phyloP scores from a whole-genome alignment of 2,888 invertebrate genomes.

The Petrolisthes cinctipes region DNA sequence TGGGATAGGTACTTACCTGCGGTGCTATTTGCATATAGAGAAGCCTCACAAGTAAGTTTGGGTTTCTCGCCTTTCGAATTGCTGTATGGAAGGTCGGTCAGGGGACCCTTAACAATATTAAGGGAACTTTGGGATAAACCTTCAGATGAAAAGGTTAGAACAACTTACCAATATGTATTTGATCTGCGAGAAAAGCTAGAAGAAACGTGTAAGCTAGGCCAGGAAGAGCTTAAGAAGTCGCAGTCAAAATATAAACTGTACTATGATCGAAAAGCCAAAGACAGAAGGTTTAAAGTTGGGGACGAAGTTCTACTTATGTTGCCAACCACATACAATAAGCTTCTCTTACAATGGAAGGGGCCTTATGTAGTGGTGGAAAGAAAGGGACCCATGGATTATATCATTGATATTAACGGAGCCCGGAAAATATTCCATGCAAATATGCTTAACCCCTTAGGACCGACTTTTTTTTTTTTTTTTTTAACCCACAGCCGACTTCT shows the following conservation, averaged over 20 bases:
- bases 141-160: background rate
- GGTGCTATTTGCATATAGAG: background rate
- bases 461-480: no score
- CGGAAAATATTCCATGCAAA: slow-evolving; percentile 2
- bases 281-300: background rate
- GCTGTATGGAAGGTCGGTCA: background rate
- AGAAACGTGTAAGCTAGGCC: background rate
- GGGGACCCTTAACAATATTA: background rate
- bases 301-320: background rate
- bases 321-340: background rate
- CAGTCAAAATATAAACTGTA: background rate
- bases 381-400: background rate
- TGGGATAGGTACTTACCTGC: no score
- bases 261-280: background rate
- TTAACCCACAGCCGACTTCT: no score
- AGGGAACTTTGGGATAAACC: slow-evolving; percentile 1
- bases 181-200: background rate
- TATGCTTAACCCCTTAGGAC: no score
- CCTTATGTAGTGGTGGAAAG: background rate
- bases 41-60: background rate
- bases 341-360: background rate
- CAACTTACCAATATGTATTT: background rate
- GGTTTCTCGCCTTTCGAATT: slow-evolving; percentile 4
- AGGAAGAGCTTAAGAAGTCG: background rate
- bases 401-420: background rate